Evolutionary conservation across 2,888 invertebrate genomes (phyloP).

Genomic region (Drosophila mimica): DNA sequence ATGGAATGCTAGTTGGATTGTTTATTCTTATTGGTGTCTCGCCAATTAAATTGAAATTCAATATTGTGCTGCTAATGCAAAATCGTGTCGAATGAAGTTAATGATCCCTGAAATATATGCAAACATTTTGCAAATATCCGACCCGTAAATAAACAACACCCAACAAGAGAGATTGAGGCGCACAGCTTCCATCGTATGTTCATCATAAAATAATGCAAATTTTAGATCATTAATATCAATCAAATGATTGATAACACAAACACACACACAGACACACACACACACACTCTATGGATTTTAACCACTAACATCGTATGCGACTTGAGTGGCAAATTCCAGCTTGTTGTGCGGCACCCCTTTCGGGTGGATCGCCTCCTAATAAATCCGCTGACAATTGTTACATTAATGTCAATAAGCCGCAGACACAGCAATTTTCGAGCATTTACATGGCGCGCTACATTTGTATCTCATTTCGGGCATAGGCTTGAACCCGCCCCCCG

Average conservation of each 20-base stretch:
- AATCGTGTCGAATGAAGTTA: slow-evolving; percentile 55
- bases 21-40: background rate
- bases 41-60: slow-evolving; percentile 21
- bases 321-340: slow-evolving; percentile 34
- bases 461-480: slow-evolving; percentile 51
- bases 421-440: slow-evolving; percentile 53
- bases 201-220: slow-evolving; percentile 80
- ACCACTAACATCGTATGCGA: slow-evolving; percentile 23
- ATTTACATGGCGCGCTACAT: slow-evolving; percentile 66
- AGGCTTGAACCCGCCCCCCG: slow-evolving; percentile 10
- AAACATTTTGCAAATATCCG: slow-evolving; percentile 58
- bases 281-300: slow-evolving; percentile 4
- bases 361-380: slow-evolving; percentile 66
- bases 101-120: slow-evolving; percentile 73
- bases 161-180: background rate
- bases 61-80: slow-evolving; percentile 35
- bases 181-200: slow-evolving; percentile 26
- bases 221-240: slow-evolving; percentile 83
- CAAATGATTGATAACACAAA: slow-evolving; percentile 79
- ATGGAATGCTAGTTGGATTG: background rate
- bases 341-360: slow-evolving; percentile 31
- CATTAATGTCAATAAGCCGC: slow-evolving; percentile 80
- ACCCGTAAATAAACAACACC: slow-evolving; percentile 18
- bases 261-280: slow-evolving; percentile 27
- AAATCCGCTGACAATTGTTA: slow-evolving; percentile 84